Base-by-base conservation (phyloP, 2,797 vertebrate species). In the Xyrichtys novacula region DNA sequence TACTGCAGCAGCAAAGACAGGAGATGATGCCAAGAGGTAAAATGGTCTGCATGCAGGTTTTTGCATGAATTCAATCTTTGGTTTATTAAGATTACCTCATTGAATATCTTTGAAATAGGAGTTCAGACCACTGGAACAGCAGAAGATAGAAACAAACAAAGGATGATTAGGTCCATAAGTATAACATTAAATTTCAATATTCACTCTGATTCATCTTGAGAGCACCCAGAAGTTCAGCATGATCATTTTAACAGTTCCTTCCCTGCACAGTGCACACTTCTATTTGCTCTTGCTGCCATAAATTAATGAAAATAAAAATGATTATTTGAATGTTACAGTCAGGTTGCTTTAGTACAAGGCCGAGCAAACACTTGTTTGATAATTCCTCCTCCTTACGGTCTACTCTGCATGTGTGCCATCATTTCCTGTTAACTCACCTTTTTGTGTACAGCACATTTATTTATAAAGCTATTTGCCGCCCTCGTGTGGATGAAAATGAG, bases 11-110 rank as follows among this genome's bases (percentile, higher is more conserved):
- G 69, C 57, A 59, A 88, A 86, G 70, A 81, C 71, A 22, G 81
- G 10, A 31, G 88, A 81, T 1, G 43, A 64, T 49, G 87, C 53
- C 14, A 93, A 88, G 84, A 94, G 94, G 94, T 94, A 91, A 91
- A 72, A 44, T 2, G 0, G 14, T 42, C 65, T 44, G 31, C 56
- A 11, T 5, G 0, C 0, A 1, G 47, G 15, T 10, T 3, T n/a
- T 9, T 62, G 74, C 57, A 46, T 29, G 57, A n/a, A n/a, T n/a
- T 7, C 12, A 6, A 17, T 1, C 5, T 29, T 14, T 6, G n/a
- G 29, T 36, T 5, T 0, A 9, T 4, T 17, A 2, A 14, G 5
- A 36, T 40, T 1, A 32, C 3, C 38, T 6, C 0, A 22, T 11
- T 11, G 26, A 7, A 23, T 50, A 36, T 28, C 43, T 58, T 19